A percentile compares a stretch with the other conserved stretches of the same genome.
phyloP scores from a whole-genome alignment of 1,140 invertebrate genomes.

The Cyrtorhinus lividipennis region DNA sequence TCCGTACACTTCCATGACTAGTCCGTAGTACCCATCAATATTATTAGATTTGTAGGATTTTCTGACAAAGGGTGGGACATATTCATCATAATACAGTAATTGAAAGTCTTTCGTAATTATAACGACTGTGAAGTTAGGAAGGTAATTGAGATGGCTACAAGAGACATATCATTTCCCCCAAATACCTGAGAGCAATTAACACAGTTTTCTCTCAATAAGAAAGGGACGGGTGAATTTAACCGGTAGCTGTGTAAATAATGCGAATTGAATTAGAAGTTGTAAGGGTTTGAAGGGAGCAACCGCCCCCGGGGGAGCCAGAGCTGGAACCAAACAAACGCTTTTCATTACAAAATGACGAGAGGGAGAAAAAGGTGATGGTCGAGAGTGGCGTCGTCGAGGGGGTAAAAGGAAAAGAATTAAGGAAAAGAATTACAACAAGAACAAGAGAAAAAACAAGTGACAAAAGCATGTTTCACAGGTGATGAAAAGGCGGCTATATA shows the following conservation, averaged over 20 bases:
- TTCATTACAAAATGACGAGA: not conserved
- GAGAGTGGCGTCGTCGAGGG: not conserved
- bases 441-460: not conserved
- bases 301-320: not conserved
- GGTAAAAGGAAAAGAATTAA: not conserved
- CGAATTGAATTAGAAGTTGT: not conserved
- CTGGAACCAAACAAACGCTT: not conserved
- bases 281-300: not conserved
- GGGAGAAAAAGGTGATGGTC: not conserved
- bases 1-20: too few species aligned
- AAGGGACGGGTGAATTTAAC: not conserved
- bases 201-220: not conserved
- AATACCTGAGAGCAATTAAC: not conserved
- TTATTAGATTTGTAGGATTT: too few species aligned
- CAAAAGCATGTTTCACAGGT: too few species aligned
- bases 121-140: too few species aligned
- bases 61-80: too few species aligned
- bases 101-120: too few species aligned
- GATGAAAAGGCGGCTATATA: too few species aligned
- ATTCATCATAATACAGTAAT: too few species aligned
- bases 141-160: too few species aligned
- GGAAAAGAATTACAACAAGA: not conserved
- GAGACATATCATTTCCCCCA: not conserved
- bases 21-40: too few species aligned
- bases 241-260: not conserved